Conservation (phyloP, 2,797 vertebrate species). For the Peromyscus melanophrys region DNA sequence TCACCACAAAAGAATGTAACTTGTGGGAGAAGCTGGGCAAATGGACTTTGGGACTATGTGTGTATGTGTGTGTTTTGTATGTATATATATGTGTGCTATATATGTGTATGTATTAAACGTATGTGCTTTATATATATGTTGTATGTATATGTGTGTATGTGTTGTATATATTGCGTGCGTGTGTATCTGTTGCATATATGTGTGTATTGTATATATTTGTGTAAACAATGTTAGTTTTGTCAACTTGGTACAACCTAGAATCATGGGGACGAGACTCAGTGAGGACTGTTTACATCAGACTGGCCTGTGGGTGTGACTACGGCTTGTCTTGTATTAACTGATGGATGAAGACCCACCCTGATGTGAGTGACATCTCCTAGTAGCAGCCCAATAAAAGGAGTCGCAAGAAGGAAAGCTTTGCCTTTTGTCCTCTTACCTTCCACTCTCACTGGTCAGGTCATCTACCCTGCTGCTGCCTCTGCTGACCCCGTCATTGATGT, state of each 20-base stretch:
- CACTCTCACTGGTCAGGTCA: neutral
- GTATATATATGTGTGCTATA: neutral
- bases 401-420: neutral
- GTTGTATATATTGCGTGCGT: neutral
- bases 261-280: neutral
- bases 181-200: neutral
- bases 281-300: neutral
- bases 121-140: too few relatives aligned
- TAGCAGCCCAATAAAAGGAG: neutral
- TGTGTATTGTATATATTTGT: neutral
- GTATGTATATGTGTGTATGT: neutral
- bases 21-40: neutral
- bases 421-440: neutral
- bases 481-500: neutral
- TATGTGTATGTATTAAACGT: too few relatives aligned
- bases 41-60: neutral
- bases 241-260: neutral
- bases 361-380: neutral
- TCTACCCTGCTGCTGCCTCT: neutral
- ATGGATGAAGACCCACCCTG: neutral
- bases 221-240: neutral
- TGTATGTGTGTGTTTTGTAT: neutral
- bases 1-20: neutral
- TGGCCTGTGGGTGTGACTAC: neutral
- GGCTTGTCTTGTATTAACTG: neutral